A percentile compares a stretch with the other conserved stretches of the same genome.
phyloP scores from a whole-genome alignment of 2,888 invertebrate genomes.

The Ochropacha duplaris region DNA sequence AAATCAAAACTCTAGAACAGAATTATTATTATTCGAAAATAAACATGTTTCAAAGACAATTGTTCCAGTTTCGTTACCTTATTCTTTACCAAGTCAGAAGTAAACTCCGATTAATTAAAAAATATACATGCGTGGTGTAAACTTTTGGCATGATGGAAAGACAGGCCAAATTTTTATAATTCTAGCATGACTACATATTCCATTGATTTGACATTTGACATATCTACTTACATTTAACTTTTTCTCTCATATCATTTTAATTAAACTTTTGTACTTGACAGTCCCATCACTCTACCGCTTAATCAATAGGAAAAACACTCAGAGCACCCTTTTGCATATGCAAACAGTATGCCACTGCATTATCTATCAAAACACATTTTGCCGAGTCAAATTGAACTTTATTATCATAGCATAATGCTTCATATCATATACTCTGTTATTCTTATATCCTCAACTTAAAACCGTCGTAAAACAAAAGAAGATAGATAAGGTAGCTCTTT shows the following conservation, averaged over 20 bases:
- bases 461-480: background rate
- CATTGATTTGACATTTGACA: too few relatives aligned
- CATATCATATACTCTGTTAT: too few relatives aligned
- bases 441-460: background rate
- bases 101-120: too few relatives aligned
- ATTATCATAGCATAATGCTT: constrained; percentile 4
- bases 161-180: too few relatives aligned
- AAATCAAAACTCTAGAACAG: too few relatives aligned
- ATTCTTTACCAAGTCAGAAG: too few relatives aligned
- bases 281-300: constrained; percentile 55
- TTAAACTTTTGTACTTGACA: constrained; percentile 30
- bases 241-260: constrained; percentile 1
- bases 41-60: too few relatives aligned
- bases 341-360: constrained; percentile 67
- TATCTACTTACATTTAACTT: background rate
- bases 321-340: constrained; percentile 71
- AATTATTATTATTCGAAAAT: too few relatives aligned
- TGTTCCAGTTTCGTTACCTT: too few relatives aligned
- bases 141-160: too few relatives aligned
- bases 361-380: constrained; percentile 25
- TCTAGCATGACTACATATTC: too few relatives aligned
- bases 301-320: constrained; percentile 78
- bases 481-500: background rate
- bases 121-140: too few relatives aligned
- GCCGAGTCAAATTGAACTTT: constrained; percentile 4